A percentile compares a stretch with the other conserved stretches of the same genome.
These are phyloP conservation scores for Chelon labrosus DNA, from an alignment of 2,797 vertebrate species.

Conservation along the genomic window DNA sequence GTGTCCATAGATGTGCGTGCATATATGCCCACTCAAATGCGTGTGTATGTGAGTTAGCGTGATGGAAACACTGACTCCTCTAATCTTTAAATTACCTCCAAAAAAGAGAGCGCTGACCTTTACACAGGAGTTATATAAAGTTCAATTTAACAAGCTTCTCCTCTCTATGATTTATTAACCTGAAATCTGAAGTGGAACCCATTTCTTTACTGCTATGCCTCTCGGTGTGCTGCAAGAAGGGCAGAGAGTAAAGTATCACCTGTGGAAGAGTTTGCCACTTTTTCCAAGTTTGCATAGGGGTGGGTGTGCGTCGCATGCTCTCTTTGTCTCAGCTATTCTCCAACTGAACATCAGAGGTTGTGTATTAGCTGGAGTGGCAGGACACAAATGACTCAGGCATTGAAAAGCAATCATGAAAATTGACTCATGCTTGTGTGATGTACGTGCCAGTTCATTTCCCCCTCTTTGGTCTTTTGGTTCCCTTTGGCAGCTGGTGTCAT, in stretches of 20 bases:
- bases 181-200: constrained; percentile 76
- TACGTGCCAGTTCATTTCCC: constrained; percentile 67
- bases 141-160: constrained; percentile 83
- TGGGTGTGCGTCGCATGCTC: constrained; percentile 40
- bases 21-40: constrained; percentile 33
- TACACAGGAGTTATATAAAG: constrained; percentile 85
- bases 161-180: constrained; percentile 81
- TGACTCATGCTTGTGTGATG: constrained; percentile 70
- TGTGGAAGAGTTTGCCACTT: constrained; percentile 59
- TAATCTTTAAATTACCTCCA: constrained; percentile 84
- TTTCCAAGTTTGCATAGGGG: constrained; percentile 53
- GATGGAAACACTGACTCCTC: constrained; percentile 84
- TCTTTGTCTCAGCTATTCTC: constrained; percentile 47
- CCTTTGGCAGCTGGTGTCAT: constrained; percentile 68
- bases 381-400: constrained; percentile 63
- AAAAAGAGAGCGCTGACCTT: constrained; percentile 84
- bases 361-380: constrained; percentile 60
- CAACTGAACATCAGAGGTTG: constrained; percentile 36
- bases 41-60: constrained; percentile 47
- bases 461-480: constrained; percentile 63
- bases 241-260: constrained; percentile 66
- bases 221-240: constrained; percentile 54
- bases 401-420: constrained; percentile 70
- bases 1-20: neutral
- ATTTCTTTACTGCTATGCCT: constrained; percentile 68